Conservation (phyloP, 2,113 vertebrate genomes). For the Pygoscelis antarcticus region DNA sequence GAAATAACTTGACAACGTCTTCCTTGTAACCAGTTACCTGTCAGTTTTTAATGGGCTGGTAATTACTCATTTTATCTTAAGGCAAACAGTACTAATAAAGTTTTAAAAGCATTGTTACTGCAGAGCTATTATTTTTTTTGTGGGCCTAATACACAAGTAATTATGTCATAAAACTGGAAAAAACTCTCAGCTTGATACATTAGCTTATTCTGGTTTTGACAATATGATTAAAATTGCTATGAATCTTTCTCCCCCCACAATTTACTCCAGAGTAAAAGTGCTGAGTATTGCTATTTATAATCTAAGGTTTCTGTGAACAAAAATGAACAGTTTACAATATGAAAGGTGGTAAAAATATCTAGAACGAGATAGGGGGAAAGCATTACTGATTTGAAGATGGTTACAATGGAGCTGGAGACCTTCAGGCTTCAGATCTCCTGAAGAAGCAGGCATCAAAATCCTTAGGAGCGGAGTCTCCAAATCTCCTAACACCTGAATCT, state of each 20-base stretch:
- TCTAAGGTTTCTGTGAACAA: not conserved
- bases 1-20: conserved; percentile 9
- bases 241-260: not conserved
- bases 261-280: not conserved
- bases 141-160: conserved; percentile 26
- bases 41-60: conserved; percentile 30
- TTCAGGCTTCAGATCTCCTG: not conserved
- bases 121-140: conserved; percentile 30
- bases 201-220: conserved; percentile 60
- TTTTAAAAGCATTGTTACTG: conserved; percentile 30
- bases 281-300: not conserved
- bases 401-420: not conserved
- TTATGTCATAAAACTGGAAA: conserved; percentile 52
- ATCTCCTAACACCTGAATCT: not conserved
- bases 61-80: conserved; percentile 60
- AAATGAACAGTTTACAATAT: not conserved
- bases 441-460: not conserved
- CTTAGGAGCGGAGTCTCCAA: not conserved
- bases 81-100: conserved; percentile 20
- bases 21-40: conserved; percentile 25
- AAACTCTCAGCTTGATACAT: conserved; percentile 50
- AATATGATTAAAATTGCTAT: conserved; percentile 56
- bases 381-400: not conserved
- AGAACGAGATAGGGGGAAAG: not conserved
- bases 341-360: not conserved